A percentile compares a stretch with the other conserved stretches of the same genome.
These are phyloP conservation scores for Conomelus anceps DNA, from an alignment of 2,888 invertebrate genomes.

Conservation along the genomic window DNA sequence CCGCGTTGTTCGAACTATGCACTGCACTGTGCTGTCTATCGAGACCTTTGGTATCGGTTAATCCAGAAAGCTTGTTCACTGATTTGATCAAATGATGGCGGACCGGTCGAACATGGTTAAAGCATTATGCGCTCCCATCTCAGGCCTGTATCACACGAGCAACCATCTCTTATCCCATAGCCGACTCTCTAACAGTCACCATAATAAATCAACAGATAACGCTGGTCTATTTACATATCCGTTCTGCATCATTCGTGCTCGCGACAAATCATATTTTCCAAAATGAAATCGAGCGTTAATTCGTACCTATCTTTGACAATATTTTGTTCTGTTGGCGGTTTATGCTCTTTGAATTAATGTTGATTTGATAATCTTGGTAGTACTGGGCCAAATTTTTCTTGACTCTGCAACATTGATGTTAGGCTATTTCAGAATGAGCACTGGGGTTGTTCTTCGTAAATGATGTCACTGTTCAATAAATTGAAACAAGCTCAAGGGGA, in stretches of 20 bases:
- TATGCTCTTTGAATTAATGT: background rate
- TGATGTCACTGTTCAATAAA: no score
- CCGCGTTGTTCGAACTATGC: no score
- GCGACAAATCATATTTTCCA: background rate
- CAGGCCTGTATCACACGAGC: background rate
- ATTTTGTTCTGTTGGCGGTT: background rate
- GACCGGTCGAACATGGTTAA: background rate
- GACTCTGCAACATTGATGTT: background rate
- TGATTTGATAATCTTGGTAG: background rate
- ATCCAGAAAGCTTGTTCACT: conserved; percentile 10
- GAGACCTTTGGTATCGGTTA: background rate
- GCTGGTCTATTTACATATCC: background rate
- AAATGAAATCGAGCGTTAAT: background rate
- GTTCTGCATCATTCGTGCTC: background rate
- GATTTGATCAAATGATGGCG: conserved; percentile 11
- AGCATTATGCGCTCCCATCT: conserved; percentile 1
- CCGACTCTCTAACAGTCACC: background rate
- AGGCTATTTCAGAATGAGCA: no score
- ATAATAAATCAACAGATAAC: background rate
- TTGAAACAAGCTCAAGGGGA: no score
- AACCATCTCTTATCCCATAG: background rate
- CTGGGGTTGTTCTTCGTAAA: no score
- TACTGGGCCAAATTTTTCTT: background rate
- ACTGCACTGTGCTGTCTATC: background rate
- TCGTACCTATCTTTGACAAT: background rate